Conservation (phyloP, 2,113 vertebrate genomes). For the Dendrocopos noguchii region DNA sequence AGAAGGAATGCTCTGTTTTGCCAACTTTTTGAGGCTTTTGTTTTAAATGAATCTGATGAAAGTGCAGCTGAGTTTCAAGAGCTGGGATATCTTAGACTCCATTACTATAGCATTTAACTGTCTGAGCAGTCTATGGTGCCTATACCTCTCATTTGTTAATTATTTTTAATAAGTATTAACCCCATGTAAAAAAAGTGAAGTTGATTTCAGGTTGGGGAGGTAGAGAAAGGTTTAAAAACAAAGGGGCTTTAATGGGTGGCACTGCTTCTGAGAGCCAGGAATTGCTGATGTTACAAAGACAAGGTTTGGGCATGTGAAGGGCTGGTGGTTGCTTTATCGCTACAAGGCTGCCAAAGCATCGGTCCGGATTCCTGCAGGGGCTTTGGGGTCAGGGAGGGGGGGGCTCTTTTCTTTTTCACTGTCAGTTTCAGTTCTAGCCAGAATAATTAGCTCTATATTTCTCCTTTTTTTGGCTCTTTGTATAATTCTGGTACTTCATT, state of each 20-base stretch:
- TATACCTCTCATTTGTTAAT: slow-evolving; percentile 15
- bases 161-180: slow-evolving; percentile 33
- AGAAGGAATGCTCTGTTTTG: not conserved
- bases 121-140: slow-evolving; percentile 62
- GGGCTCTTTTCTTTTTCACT: slow-evolving; percentile 4
- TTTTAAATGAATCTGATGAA: not conserved
- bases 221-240: not conserved
- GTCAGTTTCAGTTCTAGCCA: slow-evolving; percentile 64
- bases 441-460: slow-evolving; percentile 39
- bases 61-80: not conserved
- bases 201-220: not conserved
- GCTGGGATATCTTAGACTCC: not conserved
- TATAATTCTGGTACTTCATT: slow-evolving; percentile 64
- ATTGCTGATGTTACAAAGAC: not conserved
- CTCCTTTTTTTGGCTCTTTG: slow-evolving; percentile 59
- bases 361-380: slow-evolving; percentile 45
- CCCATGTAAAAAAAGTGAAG: not conserved
- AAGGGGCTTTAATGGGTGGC: slow-evolving; percentile 12
- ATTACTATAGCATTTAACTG: not conserved
- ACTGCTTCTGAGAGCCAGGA: slow-evolving; percentile 10
- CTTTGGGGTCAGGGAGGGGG: not conserved
- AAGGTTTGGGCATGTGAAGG: slow-evolving; percentile 44
- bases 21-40: not conserved
- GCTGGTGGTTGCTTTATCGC: not conserved
- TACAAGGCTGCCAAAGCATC: not conserved